Conservation (phyloP, 2,888 invertebrate genomes). For the Agriopis leucophaearia region DNA sequence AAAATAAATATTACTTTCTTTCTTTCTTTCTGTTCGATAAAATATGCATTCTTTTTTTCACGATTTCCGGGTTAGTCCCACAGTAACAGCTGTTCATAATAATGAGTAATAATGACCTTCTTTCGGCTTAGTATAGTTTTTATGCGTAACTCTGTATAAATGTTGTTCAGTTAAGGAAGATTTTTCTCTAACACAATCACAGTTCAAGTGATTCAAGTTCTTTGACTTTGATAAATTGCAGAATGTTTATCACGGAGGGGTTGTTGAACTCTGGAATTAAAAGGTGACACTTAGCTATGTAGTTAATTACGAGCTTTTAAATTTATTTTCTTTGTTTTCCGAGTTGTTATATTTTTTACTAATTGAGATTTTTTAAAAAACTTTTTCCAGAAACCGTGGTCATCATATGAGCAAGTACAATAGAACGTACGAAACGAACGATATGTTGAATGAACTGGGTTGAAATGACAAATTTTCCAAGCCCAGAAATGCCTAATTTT, state of each 20-base stretch:
- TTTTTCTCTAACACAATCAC: conserved; percentile 33
- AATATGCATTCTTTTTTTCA: too few species aligned
- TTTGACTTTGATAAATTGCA: conserved; percentile 34
- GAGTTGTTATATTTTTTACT: neutral
- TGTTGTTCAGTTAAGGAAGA: conserved; percentile 13
- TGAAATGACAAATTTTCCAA: neutral
- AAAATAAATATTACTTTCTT: too few species aligned
- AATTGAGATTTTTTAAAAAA: too few species aligned
- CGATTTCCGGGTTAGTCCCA: too few species aligned
- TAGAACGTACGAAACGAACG: too few species aligned
- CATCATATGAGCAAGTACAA: too few species aligned
- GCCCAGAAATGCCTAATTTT: too few species aligned
- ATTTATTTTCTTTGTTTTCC: neutral
- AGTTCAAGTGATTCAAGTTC: conserved; percentile 16
- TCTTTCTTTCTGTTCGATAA: too few species aligned
- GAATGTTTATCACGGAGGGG: conserved; percentile 32
- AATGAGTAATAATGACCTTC: too few species aligned
- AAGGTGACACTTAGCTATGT: conserved; percentile 12
- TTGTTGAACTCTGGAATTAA: conserved; percentile 29
- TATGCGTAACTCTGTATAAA: neutral
- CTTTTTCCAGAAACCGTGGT: too few species aligned
- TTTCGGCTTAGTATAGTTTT: too few species aligned
- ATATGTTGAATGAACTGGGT: neutral
- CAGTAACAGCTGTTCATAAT: too few species aligned
- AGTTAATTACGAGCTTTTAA: neutral